A percentile compares a stretch with the other conserved stretches of the same genome.
These are phyloP conservation scores for Cyprinodon tularosa DNA, from an alignment of 2,113 vertebrate species.

Conservation along the genomic window DNA sequence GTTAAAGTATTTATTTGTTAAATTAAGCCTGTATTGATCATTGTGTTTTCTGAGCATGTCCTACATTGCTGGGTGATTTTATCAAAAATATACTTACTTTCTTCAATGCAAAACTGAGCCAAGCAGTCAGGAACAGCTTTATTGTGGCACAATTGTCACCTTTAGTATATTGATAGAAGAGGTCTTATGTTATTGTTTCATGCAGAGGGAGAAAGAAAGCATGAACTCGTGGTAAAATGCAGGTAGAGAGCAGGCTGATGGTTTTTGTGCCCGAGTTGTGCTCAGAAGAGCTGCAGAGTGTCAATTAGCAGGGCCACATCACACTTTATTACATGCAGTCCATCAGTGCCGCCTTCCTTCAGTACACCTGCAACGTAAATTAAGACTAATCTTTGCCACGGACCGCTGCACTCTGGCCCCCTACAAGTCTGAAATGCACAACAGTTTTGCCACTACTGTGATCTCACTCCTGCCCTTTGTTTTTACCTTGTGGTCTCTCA, in stretches of 20 bases:
- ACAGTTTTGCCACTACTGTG: neutral
- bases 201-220: neutral
- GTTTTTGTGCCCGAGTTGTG: neutral
- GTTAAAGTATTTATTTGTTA: too few relatives aligned
- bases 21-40: too few relatives aligned
- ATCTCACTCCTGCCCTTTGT: slow-evolving; percentile 25
- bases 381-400: slow-evolving; percentile 40
- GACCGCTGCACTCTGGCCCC: slow-evolving; percentile 20
- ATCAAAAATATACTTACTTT: too few relatives aligned
- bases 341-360: slow-evolving; percentile 41
- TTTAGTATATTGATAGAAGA: too few relatives aligned
- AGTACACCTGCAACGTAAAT: slow-evolving; percentile 15
- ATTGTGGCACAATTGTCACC: neutral
- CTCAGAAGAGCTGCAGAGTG: slow-evolving; percentile 15
- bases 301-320: slow-evolving; percentile 45
- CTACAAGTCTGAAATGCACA: slow-evolving; percentile 33
- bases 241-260: neutral
- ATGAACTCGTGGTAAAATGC: neutral
- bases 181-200: neutral
- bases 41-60: too few relatives aligned
- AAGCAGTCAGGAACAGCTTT: neutral
- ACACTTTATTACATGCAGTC: slow-evolving; percentile 45
- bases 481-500: slow-evolving; percentile 22
- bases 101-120: neutral
- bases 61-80: too few relatives aligned